phyloP scores from a whole-genome alignment of 2,888 invertebrate species.

The Branchipolynoe longqiensis region DNA sequence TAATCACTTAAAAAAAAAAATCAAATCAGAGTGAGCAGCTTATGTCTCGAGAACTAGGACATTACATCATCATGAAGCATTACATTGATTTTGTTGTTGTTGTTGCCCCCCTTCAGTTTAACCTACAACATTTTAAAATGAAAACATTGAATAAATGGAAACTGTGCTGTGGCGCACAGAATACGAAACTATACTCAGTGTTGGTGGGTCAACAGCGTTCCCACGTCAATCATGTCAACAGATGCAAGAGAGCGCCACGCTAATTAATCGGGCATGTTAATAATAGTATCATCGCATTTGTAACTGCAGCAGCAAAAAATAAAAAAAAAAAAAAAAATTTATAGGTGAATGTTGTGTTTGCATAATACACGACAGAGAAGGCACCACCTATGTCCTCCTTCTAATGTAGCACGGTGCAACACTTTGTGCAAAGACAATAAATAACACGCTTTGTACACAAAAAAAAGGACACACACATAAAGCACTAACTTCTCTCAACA shows the following conservation, averaged over 20 bases:
- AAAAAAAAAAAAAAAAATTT: constrained; percentile 35
- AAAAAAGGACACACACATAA: constrained; percentile 44
- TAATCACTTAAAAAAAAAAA: no score
- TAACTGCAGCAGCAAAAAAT: no score
- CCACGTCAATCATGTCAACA: constrained; percentile 38
- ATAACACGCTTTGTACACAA: constrained; percentile 46
- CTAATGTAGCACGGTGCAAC: constrained; percentile 58
- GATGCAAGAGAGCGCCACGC: constrained; percentile 10
- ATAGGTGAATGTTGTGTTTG: constrained; percentile 31
- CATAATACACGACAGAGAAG: constrained; percentile 45
- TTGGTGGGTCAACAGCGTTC: constrained; percentile 26
- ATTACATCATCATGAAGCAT: no score
- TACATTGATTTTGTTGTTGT: no score
- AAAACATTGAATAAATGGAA: not conserved
- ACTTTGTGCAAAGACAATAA: constrained; percentile 56
- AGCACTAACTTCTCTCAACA: constrained; percentile 18
- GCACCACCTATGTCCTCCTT: constrained; percentile 45
- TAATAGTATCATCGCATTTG: constrained; percentile 24
- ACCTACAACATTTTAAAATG: no score
- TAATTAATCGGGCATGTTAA: constrained; percentile 5
- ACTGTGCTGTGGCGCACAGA: constrained; percentile 29
- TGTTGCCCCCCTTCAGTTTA: no score
- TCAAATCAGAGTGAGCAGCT: no score
- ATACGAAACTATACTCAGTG: constrained; percentile 40
- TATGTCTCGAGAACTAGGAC: no score